A percentile compares a stretch with the other conserved stretches of the same genome.
Evolutionary conservation across 2,113 vertebrate genomes (phyloP).

Genomic region (Camelus dromedarius): DNA sequence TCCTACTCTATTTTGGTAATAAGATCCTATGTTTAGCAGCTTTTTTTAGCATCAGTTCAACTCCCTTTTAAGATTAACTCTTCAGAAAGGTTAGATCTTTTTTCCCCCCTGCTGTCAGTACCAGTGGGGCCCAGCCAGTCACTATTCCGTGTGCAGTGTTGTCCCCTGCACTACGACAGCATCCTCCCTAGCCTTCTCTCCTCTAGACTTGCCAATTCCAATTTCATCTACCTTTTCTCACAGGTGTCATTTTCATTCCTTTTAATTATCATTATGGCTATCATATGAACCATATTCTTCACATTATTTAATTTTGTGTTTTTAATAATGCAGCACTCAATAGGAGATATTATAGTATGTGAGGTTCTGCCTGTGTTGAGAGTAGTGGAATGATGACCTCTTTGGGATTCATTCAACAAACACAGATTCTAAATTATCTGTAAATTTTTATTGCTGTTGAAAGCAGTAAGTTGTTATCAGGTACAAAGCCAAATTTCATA

Average conservation of each 20-base stretch:
- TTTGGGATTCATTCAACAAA: slow-evolving; percentile 34
- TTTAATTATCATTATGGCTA: slow-evolving; percentile 10
- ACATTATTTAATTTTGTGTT: neutral
- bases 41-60: neutral
- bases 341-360: neutral
- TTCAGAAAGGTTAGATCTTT: neutral
- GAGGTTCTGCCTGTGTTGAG: neutral
- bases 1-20: neutral
- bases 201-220: slow-evolving; percentile 4
- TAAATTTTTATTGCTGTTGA: slow-evolving; percentile 35
- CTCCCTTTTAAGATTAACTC: neutral
- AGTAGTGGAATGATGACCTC: neutral
- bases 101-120: neutral
- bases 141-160: neutral
- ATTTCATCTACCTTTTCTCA: neutral
- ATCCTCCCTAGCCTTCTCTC: neutral
- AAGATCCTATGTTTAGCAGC: neutral
- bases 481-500: slow-evolving; percentile 28
- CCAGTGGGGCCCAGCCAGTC: neutral
- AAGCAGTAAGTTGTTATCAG: slow-evolving; percentile 8
- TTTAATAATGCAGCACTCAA: neutral
- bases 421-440: neutral
- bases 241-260: neutral
- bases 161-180: neutral
- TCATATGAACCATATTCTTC: neutral